Percentiles rank a stretch among this genome's conserved stretches.
Evolutionary conservation across 2,797 vertebrate genomes (phyloP).

Genomic region (Sebastes flavidus): DNA sequence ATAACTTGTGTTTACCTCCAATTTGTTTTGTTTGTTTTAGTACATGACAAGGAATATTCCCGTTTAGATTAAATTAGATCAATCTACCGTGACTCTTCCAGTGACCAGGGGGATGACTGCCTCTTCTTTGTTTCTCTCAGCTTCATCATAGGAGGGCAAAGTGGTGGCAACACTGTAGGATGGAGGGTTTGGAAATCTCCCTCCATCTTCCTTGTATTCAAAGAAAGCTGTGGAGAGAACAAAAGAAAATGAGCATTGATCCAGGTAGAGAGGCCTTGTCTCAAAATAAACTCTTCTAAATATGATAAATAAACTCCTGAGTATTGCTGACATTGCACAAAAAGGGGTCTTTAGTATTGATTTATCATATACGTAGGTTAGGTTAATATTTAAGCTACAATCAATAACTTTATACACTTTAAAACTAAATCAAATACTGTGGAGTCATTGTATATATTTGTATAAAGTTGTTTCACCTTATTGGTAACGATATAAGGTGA

Average conservation of each 20-base stretch:
- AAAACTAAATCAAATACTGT: neutral
- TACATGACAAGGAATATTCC: neutral
- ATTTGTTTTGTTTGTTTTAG: neutral
- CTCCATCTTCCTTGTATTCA: constrained; percentile 94
- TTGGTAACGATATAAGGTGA: neutral
- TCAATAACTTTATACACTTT: too few relatives aligned
- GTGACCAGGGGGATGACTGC: constrained; percentile 92
- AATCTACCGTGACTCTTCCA: constrained; percentile 85
- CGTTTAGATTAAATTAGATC: neutral
- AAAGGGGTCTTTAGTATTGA: neutral
- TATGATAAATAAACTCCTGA: neutral
- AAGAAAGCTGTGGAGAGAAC: constrained; percentile 86
- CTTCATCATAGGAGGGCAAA: constrained; percentile 96
- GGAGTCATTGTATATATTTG: neutral
- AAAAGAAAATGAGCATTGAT: neutral
- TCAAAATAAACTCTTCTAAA: neutral
- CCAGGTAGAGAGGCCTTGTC: neutral
- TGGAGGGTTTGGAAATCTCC: constrained; percentile 92
- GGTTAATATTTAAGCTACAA: neutral
- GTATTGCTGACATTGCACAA: neutral
- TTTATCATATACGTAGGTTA: neutral
- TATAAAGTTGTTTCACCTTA: neutral
- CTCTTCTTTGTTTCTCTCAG: constrained; percentile 93
- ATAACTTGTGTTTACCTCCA: neutral
- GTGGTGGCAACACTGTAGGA: constrained; percentile 97